Percentiles rank a stretch among this genome's conserved stretches.
phyloP scores from a whole-genome alignment of 2,888 invertebrate species.

The Leucania comma region DNA sequence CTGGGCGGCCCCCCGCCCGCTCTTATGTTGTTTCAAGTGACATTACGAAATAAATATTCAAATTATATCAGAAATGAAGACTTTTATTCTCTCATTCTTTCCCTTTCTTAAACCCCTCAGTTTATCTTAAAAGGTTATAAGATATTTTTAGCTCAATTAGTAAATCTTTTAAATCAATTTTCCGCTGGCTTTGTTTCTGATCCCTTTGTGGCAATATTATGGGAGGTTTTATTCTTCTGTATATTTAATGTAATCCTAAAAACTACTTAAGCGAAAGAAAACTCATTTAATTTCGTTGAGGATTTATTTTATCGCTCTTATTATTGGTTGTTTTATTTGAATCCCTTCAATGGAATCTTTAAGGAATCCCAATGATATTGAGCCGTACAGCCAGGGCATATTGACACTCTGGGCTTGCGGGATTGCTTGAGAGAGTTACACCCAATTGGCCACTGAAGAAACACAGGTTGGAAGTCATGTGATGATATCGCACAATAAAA shows the following conservation, averaged over 20 bases:
- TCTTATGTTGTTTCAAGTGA: conserved; percentile 87
- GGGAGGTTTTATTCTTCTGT: conserved; percentile 52
- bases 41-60: conserved; percentile 90
- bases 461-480: too few relatives aligned
- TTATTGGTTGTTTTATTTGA: conserved; percentile 43
- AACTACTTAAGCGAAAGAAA: conserved; percentile 51
- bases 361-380: conserved; percentile 8
- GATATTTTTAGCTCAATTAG: conserved; percentile 48
- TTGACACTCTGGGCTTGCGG: too few relatives aligned
- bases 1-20: conserved; percentile 82
- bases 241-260: conserved; percentile 58
- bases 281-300: conserved; percentile 45
- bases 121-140: conserved; percentile 42
- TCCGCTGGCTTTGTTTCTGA: conserved; percentile 49
- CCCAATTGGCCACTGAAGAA: too few relatives aligned
- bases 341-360: conserved; percentile 22
- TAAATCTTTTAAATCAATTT: conserved; percentile 55
- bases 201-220: conserved; percentile 52
- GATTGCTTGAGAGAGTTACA: too few relatives aligned
- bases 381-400: neutral
- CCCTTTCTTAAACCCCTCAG: conserved; percentile 22
- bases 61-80: conserved; percentile 82
- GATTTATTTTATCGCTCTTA: conserved; percentile 45
- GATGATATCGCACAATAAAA: too few relatives aligned
- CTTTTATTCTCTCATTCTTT: conserved; percentile 78